Percentiles rank a stretch among this genome's conserved stretches.
These are phyloP conservation scores for Cynaeus angustus DNA, from an alignment of 2,888 invertebrate genomes.

Conservation along the genomic window DNA sequence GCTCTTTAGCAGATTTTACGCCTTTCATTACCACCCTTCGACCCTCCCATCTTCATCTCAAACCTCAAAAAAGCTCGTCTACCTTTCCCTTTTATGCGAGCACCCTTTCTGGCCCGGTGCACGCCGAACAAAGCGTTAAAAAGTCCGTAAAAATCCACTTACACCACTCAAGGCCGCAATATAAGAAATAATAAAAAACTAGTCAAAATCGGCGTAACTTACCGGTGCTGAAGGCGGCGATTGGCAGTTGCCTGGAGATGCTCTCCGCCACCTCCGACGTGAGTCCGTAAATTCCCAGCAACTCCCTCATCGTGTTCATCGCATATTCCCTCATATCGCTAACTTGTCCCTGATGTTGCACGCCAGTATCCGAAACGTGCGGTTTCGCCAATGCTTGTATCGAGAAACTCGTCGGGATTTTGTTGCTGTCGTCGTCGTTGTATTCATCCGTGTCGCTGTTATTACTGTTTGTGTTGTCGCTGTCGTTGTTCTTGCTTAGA, in stretches of 20 bases:
- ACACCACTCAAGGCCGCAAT: conserved; percentile 2
- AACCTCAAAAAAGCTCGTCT: not conserved
- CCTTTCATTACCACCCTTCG: conserved; percentile 10
- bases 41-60: conserved; percentile 10
- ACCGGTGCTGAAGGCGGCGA: conserved; percentile 82
- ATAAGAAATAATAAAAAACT: not conserved
- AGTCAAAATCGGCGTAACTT: conserved; percentile 61
- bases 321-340: conserved; percentile 84
- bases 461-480: conserved; percentile 67
- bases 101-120: conserved; percentile 14
- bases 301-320: conserved; percentile 86
- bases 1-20: conserved; percentile 11
- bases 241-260: conserved; percentile 80
- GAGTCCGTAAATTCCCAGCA: conserved; percentile 84
- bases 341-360: conserved; percentile 62
- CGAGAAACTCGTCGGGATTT: conserved; percentile 69
- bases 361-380: conserved; percentile 63
- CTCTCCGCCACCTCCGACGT: conserved; percentile 82
- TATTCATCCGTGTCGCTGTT: conserved; percentile 66
- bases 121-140: conserved; percentile 2
- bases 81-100: not conserved
- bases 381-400: conserved; percentile 70
- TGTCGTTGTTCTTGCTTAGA: conserved; percentile 66
- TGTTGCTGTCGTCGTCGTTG: conserved; percentile 62
- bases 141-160: conserved; percentile 12